Conservation (phyloP, 2,797 vertebrate species). For the Melanogrammus aeglefinus region DNA sequence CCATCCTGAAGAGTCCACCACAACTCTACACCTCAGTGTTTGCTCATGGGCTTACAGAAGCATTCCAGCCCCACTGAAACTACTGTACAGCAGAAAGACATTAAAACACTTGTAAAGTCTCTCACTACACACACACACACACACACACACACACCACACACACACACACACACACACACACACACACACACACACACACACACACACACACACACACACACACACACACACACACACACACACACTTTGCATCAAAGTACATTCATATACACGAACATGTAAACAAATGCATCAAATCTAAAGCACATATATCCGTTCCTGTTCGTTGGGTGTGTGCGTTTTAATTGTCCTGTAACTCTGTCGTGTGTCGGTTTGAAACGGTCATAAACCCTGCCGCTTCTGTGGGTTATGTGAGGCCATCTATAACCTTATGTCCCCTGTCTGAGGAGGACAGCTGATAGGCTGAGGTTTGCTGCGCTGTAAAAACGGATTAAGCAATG, state of each 20-base stretch:
- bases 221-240: not conserved
- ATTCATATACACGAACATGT: not conserved
- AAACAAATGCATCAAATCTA: not conserved
- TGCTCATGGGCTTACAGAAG: too few relatives aligned
- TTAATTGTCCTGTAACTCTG: too few relatives aligned
- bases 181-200: too few relatives aligned
- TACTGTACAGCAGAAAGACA: too few relatives aligned
- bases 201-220: too few relatives aligned
- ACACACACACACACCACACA: too few relatives aligned
- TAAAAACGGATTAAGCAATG: conserved; percentile 45
- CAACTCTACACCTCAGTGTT: too few relatives aligned
- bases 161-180: too few relatives aligned
- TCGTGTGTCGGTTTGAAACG: not conserved
- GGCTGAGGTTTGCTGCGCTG: conserved; percentile 36
- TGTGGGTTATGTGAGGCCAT: conserved; percentile 34
- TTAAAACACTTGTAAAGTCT: too few relatives aligned
- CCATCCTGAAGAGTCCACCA: too few relatives aligned
- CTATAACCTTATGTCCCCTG: conserved; percentile 9
- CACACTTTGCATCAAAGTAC: not conserved
- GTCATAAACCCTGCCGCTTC: conserved; percentile 17
- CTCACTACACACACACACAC: too few relatives aligned
- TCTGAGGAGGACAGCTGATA: conserved; percentile 14
- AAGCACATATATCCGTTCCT: not conserved
- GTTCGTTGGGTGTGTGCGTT: not conserved
- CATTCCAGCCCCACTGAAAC: too few relatives aligned